phyloP scores from a whole-genome alignment of 2,113 vertebrate species.

The Calonectris borealis region DNA sequence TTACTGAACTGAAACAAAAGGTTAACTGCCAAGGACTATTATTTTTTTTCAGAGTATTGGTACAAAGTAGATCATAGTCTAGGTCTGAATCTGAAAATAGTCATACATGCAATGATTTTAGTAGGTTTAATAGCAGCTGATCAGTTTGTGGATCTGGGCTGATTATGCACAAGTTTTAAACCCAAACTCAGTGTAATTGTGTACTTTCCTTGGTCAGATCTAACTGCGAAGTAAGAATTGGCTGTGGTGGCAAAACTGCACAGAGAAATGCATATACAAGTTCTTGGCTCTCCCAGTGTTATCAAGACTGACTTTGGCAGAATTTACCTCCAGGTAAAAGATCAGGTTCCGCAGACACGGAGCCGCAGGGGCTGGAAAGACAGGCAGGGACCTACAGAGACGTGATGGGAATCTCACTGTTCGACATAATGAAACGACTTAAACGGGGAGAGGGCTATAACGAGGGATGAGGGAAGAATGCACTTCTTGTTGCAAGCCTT shows the following conservation, averaged over 20 bases:
- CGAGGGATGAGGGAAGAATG: neutral
- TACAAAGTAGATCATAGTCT: neutral
- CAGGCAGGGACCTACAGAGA: neutral
- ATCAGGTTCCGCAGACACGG: accelerated
- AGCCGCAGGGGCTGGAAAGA: neutral
- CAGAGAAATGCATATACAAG: neutral
- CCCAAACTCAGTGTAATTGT: neutral
- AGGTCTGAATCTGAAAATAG: neutral
- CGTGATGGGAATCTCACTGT: neutral
- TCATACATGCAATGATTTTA: neutral
- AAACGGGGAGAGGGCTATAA: accelerated
- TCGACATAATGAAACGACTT: neutral
- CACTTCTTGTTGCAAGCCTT: neutral
- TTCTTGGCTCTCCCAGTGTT: neutral
- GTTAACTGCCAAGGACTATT: neutral
- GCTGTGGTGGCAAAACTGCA: neutral
- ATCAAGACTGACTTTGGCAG: neutral
- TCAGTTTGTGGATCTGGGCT: neutral
- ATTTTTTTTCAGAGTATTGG: neutral
- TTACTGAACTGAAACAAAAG: neutral
- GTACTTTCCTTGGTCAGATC: neutral
- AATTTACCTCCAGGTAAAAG: neutral
- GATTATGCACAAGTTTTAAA: neutral
- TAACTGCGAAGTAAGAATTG: neutral
- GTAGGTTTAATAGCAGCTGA: neutral